phyloP scores from a whole-genome alignment of 2,797 vertebrate species.

The Ceyx erithaca region DNA sequence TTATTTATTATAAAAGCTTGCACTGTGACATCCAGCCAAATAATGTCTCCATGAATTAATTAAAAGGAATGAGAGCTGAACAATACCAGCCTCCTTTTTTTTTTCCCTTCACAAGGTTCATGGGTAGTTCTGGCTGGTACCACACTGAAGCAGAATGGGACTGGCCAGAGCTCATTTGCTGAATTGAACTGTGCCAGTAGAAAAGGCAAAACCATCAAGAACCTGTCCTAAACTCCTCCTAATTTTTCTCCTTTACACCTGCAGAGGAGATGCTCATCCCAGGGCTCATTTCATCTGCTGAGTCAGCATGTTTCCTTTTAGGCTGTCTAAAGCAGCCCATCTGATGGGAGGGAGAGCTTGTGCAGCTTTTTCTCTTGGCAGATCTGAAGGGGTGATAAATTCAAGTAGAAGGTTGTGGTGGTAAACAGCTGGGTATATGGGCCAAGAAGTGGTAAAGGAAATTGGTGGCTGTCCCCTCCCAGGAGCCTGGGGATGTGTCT shows the following conservation, averaged over 20 bases:
- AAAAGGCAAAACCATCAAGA: neutral
- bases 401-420: neutral
- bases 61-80: neutral
- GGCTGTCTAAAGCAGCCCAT: neutral
- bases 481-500: neutral
- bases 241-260: neutral
- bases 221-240: neutral
- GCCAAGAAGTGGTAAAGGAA: neutral
- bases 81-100: neutral
- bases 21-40: neutral
- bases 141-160: fast-evolving
- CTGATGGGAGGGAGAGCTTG: neutral
- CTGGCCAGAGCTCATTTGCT: neutral
- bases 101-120: neutral
- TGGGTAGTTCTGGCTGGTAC: neutral
- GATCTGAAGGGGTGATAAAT: constrained; percentile 5
- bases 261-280: neutral
- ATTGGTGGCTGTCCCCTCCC: neutral
- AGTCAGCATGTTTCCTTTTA: neutral
- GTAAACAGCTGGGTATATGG: neutral
- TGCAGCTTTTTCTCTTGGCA: neutral
- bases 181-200: neutral
- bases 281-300: neutral
- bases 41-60: neutral
- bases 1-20: neutral